Evolutionary conservation across 2,888 invertebrate species (phyloP), one percentile per base, ranked within the genome.

Genomic region (Drosophila incognita): DNA sequence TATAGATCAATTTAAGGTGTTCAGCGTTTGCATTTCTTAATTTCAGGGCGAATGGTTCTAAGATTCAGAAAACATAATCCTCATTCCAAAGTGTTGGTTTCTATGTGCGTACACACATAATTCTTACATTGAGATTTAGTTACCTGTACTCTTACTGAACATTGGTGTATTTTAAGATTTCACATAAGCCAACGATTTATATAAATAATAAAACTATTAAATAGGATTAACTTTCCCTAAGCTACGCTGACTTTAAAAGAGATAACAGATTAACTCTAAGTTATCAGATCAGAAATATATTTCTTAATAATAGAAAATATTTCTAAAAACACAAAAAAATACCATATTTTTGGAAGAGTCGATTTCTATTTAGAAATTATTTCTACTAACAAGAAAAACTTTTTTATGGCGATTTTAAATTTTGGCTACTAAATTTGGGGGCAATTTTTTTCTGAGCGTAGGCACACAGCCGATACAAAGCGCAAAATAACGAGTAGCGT

Each of bases 21-120:
- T 40, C 40, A n/a, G 4, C 2, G 10, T n/a, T 10, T 5, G 40
- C 4, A 4, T 40, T n/a, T 40, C 10, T 4, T 11, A 21, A 11
- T n/a, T 21, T 40, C 10, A n/a, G 5, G 0, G 4, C 1, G 2
- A 2, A 40, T 11, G 10, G n/a, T n/a, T n/a, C 2, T n/a, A n/a
- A 40, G 11, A n/a, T n/a, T n/a, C 8, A 0, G 2, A n/a, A 40
- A 40, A 33, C 33, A 33, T 33, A 40, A 40, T n/a, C 13, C 35
- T 35, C 13, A 10, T 10, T 33, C 4, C 13, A 35, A 38, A 4
- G 38, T 38, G 7, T 13, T 46, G 21, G 21, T 21, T 13, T 21
- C 21, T 46, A 46, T 46, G 21, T 7, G 21, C 2, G 21, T 13
- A 42, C 21, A 42, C 13, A 13, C 3, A 21, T 42, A 42, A 21